phyloP scores from a whole-genome alignment of 1,140 invertebrate species.

The Pseudomyrmex gracilis region DNA sequence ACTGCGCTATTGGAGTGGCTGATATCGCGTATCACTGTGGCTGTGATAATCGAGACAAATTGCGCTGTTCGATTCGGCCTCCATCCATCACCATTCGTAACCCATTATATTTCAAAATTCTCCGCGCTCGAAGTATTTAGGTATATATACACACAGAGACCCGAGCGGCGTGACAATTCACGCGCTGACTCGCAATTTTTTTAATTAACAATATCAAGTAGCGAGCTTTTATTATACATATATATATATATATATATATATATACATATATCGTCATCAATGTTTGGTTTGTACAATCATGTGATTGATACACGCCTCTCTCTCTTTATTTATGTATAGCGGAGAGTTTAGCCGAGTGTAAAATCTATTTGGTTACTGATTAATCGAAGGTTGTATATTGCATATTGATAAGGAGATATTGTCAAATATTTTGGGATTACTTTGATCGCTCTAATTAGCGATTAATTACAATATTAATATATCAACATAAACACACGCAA shows the following conservation, averaged over 20 bases:
- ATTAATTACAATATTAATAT: slow-evolving; percentile 42
- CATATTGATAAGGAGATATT: slow-evolving; percentile 3
- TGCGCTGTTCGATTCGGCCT: slow-evolving; percentile 46
- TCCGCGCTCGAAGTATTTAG: slow-evolving; percentile 2
- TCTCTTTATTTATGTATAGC: no score
- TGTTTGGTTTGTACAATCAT: background rate
- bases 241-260: background rate
- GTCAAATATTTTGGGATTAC: slow-evolving; percentile 32
- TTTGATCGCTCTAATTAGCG: slow-evolving; percentile 13
- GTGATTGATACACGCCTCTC: background rate
- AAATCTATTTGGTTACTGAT: background rate
- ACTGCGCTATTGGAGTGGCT: slow-evolving; percentile 43
- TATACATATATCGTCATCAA: no score
- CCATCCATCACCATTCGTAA: slow-evolving; percentile 44
- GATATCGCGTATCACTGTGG: slow-evolving; percentile 47
- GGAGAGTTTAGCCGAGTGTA: no score
- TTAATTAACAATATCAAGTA: slow-evolving; percentile 38
- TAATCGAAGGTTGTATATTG: background rate
- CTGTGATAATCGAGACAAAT: slow-evolving; percentile 62
- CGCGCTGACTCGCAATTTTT: slow-evolving; percentile 34
- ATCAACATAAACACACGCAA: background rate
- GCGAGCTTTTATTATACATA: slow-evolving; percentile 5
- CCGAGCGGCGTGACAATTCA: background rate
- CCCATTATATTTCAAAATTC: slow-evolving; percentile 46
- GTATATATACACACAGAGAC: no score